Evolutionary conservation across 2,888 invertebrate genomes (phyloP).

Genomic region (Mactromeris polynyma): DNA sequence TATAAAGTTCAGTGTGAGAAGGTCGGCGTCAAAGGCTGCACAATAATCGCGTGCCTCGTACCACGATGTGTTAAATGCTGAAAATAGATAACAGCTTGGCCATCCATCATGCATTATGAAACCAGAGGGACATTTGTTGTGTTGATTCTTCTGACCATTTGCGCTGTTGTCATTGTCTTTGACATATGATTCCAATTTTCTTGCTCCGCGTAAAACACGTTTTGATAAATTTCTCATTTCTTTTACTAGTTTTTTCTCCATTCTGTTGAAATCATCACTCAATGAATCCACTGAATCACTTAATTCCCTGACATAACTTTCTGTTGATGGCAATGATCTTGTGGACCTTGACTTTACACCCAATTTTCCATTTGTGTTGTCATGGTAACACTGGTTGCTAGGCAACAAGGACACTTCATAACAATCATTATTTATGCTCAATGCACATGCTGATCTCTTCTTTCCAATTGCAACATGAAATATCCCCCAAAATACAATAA

Average conservation of each 20-base stretch:
- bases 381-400: constrained; percentile 43
- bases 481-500: neutral
- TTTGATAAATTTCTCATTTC: constrained; percentile 68
- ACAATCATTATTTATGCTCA: constrained; percentile 53
- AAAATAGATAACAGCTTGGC: constrained; percentile 81
- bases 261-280: constrained; percentile 52
- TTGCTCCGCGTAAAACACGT: constrained; percentile 76
- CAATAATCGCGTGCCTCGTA: constrained; percentile 83
- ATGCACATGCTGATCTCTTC: constrained; percentile 32
- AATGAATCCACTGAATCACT: constrained; percentile 30
- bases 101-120: constrained; percentile 79
- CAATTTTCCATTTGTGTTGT: neutral
- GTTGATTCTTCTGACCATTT: neutral
- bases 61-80: constrained; percentile 82
- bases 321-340: constrained; percentile 18
- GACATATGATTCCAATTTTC: constrained; percentile 73
- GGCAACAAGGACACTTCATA: constrained; percentile 55
- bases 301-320: neutral
- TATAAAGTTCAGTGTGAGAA: constrained; percentile 78
- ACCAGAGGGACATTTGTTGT: constrained; percentile 76
- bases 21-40: constrained; percentile 79
- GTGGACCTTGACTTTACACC: constrained; percentile 15
- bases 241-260: constrained; percentile 71
- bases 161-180: constrained; percentile 41
- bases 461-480: neutral